A percentile compares a stretch with the other conserved stretches of the same genome.
phyloP scores from a whole-genome alignment of 2,113 vertebrate genomes.

The Lonchura striata region DNA sequence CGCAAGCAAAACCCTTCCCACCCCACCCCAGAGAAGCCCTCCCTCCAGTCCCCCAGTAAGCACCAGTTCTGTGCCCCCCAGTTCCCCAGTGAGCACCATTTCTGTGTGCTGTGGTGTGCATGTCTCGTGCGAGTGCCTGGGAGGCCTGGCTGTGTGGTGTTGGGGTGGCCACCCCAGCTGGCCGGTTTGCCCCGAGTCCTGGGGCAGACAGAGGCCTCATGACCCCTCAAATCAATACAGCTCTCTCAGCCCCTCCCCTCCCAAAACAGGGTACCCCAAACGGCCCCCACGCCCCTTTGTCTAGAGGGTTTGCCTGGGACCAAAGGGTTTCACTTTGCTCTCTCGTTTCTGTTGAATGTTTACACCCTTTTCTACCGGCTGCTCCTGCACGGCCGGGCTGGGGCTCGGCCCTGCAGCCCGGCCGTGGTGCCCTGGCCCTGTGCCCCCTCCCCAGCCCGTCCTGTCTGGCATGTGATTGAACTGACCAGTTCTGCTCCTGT shows the following conservation, averaged over 20 bases:
- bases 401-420: neutral
- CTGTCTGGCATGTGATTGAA: conserved; percentile 74
- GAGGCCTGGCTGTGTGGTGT: neutral
- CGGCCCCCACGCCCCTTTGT: neutral
- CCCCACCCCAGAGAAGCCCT: neutral
- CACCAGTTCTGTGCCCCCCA: neutral
- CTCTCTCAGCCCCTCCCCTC: neutral
- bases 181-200: neutral
- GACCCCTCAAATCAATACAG: neutral
- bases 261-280: neutral
- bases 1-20: neutral
- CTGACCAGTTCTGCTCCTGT: conserved; percentile 24
- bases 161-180: neutral
- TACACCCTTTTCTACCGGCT: conserved; percentile 40
- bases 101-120: conserved; percentile 20
- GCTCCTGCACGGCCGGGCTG: neutral
- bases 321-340: conserved; percentile 58
- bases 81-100: neutral
- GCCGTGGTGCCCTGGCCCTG: neutral
- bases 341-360: conserved; percentile 63
- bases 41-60: neutral
- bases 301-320: conserved; percentile 60
- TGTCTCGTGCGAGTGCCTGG: neutral
- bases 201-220: neutral
- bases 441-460: neutral